Evolutionary conservation across 2,888 invertebrate species (phyloP).

Genomic region (Agrotis clavis): DNA sequence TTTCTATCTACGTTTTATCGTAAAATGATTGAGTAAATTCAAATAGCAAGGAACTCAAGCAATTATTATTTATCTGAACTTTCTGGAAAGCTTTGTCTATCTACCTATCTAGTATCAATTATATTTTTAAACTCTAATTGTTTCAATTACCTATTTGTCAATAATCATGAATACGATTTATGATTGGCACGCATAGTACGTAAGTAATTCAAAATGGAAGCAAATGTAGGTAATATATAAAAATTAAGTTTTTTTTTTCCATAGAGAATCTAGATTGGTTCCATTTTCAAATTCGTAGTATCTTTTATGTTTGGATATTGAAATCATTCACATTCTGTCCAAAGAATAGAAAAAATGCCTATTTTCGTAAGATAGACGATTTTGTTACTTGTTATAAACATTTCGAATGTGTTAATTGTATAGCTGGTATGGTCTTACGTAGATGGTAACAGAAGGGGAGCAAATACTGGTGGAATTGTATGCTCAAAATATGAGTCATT

Average conservation of each 20-base stretch:
- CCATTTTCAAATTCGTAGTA: constrained; percentile 62
- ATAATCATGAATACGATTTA: neutral
- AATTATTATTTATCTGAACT: constrained; percentile 17
- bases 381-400: neutral
- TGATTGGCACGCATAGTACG: neutral
- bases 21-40: constrained; percentile 7
- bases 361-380: constrained; percentile 2
- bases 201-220: neutral
- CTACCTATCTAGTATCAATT: constrained; percentile 16
- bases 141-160: too few species aligned
- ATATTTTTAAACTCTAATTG: neutral
- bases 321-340: constrained; percentile 23
- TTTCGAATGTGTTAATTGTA: neutral
- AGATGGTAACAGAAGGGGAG: constrained; percentile 16
- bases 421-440: neutral
- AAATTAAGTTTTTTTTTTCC: constrained; percentile 4
- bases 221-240: neutral
- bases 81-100: constrained; percentile 37
- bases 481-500: neutral
- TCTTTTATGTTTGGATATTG: constrained; percentile 7
- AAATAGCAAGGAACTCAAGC: constrained; percentile 22
- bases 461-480: neutral
- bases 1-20: constrained; percentile 37
- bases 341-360: constrained; percentile 26
- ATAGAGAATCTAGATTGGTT: constrained; percentile 52